phyloP scores from a whole-genome alignment of 1,140 invertebrate species.

The Bombus impatiens region DNA sequence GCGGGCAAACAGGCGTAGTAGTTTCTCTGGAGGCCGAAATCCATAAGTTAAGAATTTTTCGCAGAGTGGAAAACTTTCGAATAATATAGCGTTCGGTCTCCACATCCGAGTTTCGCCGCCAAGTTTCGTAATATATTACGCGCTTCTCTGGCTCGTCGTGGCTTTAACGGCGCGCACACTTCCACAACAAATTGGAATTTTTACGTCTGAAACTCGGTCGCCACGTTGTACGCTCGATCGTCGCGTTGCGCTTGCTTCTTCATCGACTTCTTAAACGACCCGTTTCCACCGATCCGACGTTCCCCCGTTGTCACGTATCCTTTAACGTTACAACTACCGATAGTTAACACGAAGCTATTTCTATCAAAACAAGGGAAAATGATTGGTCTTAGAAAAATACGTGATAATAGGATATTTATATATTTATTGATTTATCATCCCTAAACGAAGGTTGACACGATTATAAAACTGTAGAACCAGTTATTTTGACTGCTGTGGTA shows the following conservation, averaged over 20 bases:
- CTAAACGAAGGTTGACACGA: no score
- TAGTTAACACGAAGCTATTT: no score
- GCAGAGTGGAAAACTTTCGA: slow-evolving; percentile 79
- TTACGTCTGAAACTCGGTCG: slow-evolving; percentile 73
- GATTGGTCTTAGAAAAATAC: no score
- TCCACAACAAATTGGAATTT: slow-evolving; percentile 79
- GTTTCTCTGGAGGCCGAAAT: slow-evolving; percentile 74
- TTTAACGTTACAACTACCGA: no score
- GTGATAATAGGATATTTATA: no score
- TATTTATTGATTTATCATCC: no score
- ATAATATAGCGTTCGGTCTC: slow-evolving; percentile 75
- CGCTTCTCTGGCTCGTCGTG: slow-evolving; percentile 75
- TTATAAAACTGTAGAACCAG: no score
- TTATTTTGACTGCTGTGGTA: no score
- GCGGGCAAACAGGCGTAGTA: slow-evolving; percentile 36
- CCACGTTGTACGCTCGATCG: slow-evolving; percentile 28
- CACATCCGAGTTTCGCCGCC: slow-evolving; percentile 64
- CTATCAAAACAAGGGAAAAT: no score
- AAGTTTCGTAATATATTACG: slow-evolving; percentile 81
- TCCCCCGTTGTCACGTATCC: no score
- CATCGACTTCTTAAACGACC: slow-evolving; percentile 7
- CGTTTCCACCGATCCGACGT: no score
- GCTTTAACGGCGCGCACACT: slow-evolving; percentile 69
- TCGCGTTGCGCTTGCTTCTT: not conserved
- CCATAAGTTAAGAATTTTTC: slow-evolving; percentile 81